Evolutionary conservation across 1,140 invertebrate species (phyloP).

Genomic region (Hyposmocoma kahamanoa): DNA sequence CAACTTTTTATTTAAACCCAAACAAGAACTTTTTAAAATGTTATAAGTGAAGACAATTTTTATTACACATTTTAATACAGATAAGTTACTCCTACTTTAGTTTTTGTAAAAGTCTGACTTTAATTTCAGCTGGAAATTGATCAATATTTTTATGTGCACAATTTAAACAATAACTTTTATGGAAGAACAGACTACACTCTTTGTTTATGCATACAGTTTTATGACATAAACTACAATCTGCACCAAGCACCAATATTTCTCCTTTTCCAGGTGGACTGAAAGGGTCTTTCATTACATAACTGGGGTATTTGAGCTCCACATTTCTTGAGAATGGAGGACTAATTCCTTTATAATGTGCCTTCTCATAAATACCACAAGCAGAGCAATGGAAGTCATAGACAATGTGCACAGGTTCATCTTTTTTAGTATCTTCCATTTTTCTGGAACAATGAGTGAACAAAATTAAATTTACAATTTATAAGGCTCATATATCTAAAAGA

Average conservation of each 20-base stretch:
- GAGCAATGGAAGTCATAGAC: slow-evolving; percentile 77
- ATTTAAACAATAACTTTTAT: slow-evolving; percentile 79
- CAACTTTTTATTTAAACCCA: slow-evolving; percentile 34
- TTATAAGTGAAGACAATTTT: too few species aligned
- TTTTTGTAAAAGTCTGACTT: too few species aligned
- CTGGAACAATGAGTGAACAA: slow-evolving; percentile 23
- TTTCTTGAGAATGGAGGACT: slow-evolving; percentile 81
- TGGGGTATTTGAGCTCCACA: slow-evolving; percentile 79
- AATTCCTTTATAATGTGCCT: slow-evolving; percentile 82
- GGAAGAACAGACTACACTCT: slow-evolving; percentile 88
- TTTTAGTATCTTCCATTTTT: slow-evolving; percentile 35
- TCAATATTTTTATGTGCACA: slow-evolving; percentile 78
- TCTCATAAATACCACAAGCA: slow-evolving; percentile 78
- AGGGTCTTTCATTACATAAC: slow-evolving; percentile 88
- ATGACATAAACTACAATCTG: slow-evolving; percentile 81
- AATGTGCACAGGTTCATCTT: slow-evolving; percentile 30
- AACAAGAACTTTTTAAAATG: too few species aligned
- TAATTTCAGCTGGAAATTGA: slow-evolving; percentile 77
- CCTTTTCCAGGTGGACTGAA: slow-evolving; percentile 80
- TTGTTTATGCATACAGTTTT: slow-evolving; percentile 81
- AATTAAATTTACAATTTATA: not conserved
- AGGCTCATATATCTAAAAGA: too few species aligned
- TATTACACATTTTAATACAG: too few species aligned
- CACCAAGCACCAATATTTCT: slow-evolving; percentile 82
- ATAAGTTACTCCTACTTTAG: too few species aligned